Conservation (phyloP, 92 coral and sea anemone species). For the Epizoanthus fatuus region DNA sequence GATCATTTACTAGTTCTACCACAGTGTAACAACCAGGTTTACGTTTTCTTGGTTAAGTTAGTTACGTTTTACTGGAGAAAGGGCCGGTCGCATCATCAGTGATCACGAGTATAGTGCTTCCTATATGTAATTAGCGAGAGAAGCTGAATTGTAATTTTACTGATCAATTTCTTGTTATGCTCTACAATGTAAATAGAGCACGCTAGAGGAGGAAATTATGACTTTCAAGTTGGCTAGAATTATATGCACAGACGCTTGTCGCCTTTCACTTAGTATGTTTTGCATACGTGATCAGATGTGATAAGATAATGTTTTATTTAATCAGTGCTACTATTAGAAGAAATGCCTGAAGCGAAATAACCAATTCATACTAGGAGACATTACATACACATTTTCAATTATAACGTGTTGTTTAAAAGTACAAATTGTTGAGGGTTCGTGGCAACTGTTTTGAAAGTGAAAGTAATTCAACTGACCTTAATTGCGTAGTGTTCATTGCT, state of each 20-base stretch:
- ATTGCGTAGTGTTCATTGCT: conserved; percentile 1
- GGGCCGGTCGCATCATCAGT: not conserved
- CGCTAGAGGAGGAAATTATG: conserved; percentile 3
- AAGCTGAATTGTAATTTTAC: not conserved
- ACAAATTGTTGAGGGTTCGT: not conserved
- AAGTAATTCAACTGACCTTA: conserved; percentile 9
- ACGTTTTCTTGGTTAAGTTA: too few species aligned
- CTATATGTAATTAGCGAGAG: not conserved
- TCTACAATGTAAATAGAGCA: not conserved
- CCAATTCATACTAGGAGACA: not conserved
- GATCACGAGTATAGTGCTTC: not conserved
- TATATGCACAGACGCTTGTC: not conserved
- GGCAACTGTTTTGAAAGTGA: too few species aligned
- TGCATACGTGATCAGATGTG: not conserved
- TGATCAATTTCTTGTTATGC: not conserved
- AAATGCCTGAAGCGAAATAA: not conserved
- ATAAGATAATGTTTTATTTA: not conserved
- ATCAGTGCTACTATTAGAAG: not conserved
- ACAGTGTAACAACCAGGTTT: too few species aligned
- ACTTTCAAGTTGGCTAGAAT: not conserved
- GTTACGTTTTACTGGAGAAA: not conserved
- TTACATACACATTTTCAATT: not conserved
- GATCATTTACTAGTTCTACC: too few species aligned
- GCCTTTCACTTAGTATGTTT: not conserved
- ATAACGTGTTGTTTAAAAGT: conserved; percentile 19